Evolutionary conservation across 2,888 invertebrate genomes (phyloP).

Genomic region (Philereme vetulata): DNA sequence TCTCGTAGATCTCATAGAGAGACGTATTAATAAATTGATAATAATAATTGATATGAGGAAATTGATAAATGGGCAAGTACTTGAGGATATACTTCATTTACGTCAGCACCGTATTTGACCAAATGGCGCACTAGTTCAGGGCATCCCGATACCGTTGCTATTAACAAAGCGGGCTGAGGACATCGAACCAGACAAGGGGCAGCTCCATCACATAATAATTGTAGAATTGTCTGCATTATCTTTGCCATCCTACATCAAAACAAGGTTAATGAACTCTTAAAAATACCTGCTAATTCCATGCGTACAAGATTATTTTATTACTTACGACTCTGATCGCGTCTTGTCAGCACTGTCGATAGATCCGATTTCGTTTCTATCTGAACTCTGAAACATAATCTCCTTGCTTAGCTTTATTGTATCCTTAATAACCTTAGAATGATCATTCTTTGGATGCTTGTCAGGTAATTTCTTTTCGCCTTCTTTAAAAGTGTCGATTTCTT

Average conservation of each 20-base stretch:
- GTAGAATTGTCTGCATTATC: conserved; percentile 56
- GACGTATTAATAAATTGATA: too few species aligned
- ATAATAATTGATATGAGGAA: too few species aligned
- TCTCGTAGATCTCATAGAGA: too few species aligned
- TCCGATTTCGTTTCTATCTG: conserved; percentile 45
- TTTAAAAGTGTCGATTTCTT: conserved; percentile 48
- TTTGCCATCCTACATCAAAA: conserved; percentile 53
- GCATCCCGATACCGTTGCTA: conserved; percentile 54
- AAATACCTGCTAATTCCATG: too few species aligned
- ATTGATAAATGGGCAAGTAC: conserved; percentile 37
- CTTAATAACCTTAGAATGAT: conserved; percentile 47
- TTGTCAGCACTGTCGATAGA: conserved; percentile 48
- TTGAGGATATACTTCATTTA: conserved; percentile 60
- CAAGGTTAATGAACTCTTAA: too few species aligned
- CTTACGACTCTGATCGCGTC: conserved; percentile 53
- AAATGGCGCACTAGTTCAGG: conserved; percentile 56
- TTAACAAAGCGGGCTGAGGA: conserved; percentile 64
- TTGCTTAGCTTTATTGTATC: conserved; percentile 54
- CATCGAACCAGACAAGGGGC: conserved; percentile 59
- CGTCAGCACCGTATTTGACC: conserved; percentile 58
- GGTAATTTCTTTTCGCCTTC: conserved; percentile 53
- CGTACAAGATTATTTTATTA: conserved; percentile 3
- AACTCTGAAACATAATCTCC: conserved; percentile 48
- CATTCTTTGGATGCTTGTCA: conserved; percentile 53
- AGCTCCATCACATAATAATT: conserved; percentile 63